Conservation (phyloP, 2,113 vertebrate species). For the Daphoenositta chrysoptera region DNA sequence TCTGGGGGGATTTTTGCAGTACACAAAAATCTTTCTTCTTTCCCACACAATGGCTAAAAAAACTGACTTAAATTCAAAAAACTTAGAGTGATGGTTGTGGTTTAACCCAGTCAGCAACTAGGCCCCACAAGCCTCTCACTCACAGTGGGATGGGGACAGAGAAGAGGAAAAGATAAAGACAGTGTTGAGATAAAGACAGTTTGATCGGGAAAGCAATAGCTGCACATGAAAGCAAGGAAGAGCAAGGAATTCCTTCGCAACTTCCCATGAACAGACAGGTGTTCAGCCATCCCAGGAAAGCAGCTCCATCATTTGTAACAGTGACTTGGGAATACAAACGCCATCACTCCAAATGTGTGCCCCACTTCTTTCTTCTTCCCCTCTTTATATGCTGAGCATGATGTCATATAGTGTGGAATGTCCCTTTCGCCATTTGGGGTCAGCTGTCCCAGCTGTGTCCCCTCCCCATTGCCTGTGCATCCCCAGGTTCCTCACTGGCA, state of each 20-base stretch:
- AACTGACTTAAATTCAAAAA: neutral
- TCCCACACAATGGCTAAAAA: constrained; percentile 21
- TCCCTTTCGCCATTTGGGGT: neutral
- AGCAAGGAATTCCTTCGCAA: neutral
- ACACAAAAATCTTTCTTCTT: neutral
- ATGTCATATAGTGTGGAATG: neutral
- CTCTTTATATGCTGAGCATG: neutral
- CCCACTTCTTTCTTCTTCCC: neutral
- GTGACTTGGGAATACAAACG: neutral
- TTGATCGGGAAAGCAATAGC: neutral
- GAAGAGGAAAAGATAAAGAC: neutral
- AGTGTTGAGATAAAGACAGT: neutral
- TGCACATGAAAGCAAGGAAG: neutral
- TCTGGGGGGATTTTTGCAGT: neutral
- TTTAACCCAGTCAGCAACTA: neutral
- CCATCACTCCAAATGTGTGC: fast-evolving
- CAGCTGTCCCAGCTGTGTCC: neutral
- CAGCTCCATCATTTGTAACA: neutral
- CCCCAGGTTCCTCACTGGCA: neutral
- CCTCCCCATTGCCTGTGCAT: neutral
- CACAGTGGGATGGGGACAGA: neutral
- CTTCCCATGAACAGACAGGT: neutral
- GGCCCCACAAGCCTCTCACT: neutral
- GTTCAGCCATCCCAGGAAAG: neutral
- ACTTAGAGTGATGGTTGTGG: neutral